These are phyloP conservation scores for Xestia rhomboidea DNA, from an alignment of 2,888 invertebrate genomes.

Conservation along the genomic window DNA sequence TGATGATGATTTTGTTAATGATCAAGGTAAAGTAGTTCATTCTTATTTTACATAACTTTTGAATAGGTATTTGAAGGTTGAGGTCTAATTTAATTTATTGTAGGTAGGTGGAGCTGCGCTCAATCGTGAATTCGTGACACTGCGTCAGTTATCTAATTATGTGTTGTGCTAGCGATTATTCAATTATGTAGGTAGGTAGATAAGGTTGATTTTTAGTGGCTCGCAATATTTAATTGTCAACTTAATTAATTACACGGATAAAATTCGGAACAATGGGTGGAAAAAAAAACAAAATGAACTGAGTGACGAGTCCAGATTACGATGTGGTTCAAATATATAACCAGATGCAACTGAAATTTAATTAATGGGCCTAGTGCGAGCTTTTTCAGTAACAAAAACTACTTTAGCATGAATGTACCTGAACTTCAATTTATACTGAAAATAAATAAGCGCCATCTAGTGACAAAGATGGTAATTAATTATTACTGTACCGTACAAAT, in stretches of 20 bases:
- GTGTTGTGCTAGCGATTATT: not conserved
- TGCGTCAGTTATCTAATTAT: not conserved
- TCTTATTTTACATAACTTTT: not conserved
- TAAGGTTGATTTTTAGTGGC: not conserved
- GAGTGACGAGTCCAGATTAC: not conserved
- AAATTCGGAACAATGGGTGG: not conserved
- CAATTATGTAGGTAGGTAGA: not conserved
- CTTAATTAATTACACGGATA: not conserved
- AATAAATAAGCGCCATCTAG: not conserved
- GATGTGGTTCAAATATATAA: not conserved
- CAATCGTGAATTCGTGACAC: not conserved
- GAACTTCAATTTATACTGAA: not conserved
- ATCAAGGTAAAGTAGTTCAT: not conserved
- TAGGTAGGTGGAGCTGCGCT: not conserved
- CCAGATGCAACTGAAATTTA: not conserved
- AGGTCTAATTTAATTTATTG: not conserved
- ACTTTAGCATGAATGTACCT: not conserved
- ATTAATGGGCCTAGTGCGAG: not conserved
- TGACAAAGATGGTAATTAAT: not conserved
- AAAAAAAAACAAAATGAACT: not conserved
- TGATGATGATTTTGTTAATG: not conserved
- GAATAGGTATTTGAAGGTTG: not conserved
- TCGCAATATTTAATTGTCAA: not conserved
- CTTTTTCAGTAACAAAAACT: not conserved
- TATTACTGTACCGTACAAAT: not conserved